Evolutionary conservation across 2,797 vertebrate species (phyloP).

Genomic region (Sebastes nivosus): DNA sequence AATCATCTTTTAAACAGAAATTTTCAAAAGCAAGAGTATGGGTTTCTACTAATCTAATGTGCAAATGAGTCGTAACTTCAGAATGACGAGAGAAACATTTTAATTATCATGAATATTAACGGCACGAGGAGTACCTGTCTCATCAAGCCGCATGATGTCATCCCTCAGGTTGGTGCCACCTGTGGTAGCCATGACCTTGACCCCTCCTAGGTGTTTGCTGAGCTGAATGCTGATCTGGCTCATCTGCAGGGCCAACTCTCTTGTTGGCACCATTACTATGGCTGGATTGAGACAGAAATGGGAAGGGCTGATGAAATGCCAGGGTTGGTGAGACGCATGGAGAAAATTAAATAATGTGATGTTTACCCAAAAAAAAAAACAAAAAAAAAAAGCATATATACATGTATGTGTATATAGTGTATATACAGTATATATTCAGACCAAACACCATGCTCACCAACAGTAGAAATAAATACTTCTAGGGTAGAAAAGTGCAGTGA

Average conservation of each 20-base stretch:
- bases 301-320: slow-evolving; percentile 32
- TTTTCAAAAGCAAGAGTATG: not conserved
- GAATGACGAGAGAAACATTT: too few relatives aligned
- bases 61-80: not conserved
- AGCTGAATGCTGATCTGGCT: slow-evolving; percentile 84
- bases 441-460: too few relatives aligned
- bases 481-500: not conserved
- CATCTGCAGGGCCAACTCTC: slow-evolving; percentile 82
- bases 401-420: too few relatives aligned
- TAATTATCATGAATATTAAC: not conserved
- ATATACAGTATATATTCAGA: too few relatives aligned
- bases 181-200: slow-evolving; percentile 84
- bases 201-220: slow-evolving; percentile 80
- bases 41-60: not conserved
- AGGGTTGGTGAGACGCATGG: slow-evolving; percentile 11
- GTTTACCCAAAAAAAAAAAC: too few relatives aligned
- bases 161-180: slow-evolving; percentile 83
- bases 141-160: slow-evolving; percentile 84
- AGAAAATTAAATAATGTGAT: not conserved
- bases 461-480: too few relatives aligned
- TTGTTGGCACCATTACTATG: slow-evolving; percentile 82
- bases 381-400: too few relatives aligned
- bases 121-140: slow-evolving; percentile 63
- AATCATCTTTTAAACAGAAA: too few relatives aligned
- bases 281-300: slow-evolving; percentile 62